Evolutionary conservation across 2,113 vertebrate genomes (phyloP).

Genomic region (Grus americana): DNA sequence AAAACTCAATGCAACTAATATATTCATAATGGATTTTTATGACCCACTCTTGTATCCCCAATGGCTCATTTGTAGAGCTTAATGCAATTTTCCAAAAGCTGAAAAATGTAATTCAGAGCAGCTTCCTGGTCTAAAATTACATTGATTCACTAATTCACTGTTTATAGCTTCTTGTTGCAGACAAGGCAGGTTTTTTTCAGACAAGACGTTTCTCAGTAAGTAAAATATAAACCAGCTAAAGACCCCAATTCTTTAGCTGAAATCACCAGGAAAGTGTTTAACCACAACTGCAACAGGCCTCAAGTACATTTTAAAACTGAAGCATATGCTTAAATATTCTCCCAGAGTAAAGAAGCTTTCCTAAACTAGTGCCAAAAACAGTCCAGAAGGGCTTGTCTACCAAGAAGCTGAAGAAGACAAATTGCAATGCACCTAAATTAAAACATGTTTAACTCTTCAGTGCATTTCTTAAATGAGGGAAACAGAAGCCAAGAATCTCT

Average conservation of each 20-base stretch:
- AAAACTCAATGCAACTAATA: neutral
- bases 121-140: conserved; percentile 22
- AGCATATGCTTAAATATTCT: neutral
- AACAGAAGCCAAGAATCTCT: neutral
- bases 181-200: neutral
- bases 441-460: neutral
- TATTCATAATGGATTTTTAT: conserved; percentile 21
- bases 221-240: neutral
- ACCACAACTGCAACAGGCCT: neutral
- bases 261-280: neutral
- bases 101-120: conserved; percentile 33
- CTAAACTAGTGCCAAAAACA: neutral
- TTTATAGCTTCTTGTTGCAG: conserved; percentile 1
- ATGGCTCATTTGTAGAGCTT: conserved; percentile 12
- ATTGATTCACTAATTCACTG: conserved; percentile 17
- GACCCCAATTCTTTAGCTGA: neutral
- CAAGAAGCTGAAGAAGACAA: neutral
- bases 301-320: neutral
- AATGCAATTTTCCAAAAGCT: conserved; percentile 26
- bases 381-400: neutral
- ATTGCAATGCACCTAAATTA: neutral
- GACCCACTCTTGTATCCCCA: neutral
- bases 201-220: neutral
- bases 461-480: neutral
- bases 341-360: neutral